These are phyloP conservation scores for Zaprionus lachaisei DNA, from an alignment of 1,140 invertebrate species.

Conservation along the genomic window DNA sequence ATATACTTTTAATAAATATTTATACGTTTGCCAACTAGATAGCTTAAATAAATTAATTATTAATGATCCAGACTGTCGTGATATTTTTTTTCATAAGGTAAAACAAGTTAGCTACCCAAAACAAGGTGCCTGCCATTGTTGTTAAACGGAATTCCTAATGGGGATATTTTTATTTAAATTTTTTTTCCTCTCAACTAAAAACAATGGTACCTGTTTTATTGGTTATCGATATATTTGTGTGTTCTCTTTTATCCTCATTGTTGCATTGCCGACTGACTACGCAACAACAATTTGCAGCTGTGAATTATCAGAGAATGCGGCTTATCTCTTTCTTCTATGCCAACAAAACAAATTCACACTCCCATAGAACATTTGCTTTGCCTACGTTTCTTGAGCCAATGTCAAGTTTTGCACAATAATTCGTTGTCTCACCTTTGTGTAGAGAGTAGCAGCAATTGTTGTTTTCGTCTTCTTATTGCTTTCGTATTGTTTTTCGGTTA, in stretches of 20 bases:
- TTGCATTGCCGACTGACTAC: conserved; percentile 20
- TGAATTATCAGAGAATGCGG: conserved; percentile 39
- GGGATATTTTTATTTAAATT: not conserved
- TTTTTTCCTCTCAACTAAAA: conserved; percentile 8
- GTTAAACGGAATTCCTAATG: conserved; percentile 14
- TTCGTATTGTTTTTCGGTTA: conserved; percentile 41
- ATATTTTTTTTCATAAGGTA: conserved; percentile 18
- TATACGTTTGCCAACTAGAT: conserved; percentile 45
- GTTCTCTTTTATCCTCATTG: not conserved
- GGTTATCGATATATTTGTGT: conserved; percentile 9
- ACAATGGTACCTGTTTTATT: not conserved
- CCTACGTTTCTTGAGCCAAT: conserved; percentile 28
- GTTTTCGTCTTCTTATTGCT: conserved; percentile 35
- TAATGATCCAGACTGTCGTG: conserved; percentile 16
- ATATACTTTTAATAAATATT: conserved; percentile 28
- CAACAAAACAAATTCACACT: conserved; percentile 5
- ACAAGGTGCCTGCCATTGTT: conserved; percentile 14
- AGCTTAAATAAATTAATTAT: conserved; percentile 54
- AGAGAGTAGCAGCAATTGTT: conserved; percentile 14
- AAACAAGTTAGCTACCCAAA: conserved; percentile 44
- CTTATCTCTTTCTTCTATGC: conserved; percentile 31
- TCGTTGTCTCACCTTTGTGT: conserved; percentile 50
- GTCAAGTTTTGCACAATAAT: conserved; percentile 40
- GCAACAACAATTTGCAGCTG: conserved; percentile 33
- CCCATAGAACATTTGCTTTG: conserved; percentile 14